Evolutionary conservation across 2,113 vertebrate species (phyloP), one percentile per base, ranked within the genome.

Genomic region (Oncorhynchus keta): DNA sequence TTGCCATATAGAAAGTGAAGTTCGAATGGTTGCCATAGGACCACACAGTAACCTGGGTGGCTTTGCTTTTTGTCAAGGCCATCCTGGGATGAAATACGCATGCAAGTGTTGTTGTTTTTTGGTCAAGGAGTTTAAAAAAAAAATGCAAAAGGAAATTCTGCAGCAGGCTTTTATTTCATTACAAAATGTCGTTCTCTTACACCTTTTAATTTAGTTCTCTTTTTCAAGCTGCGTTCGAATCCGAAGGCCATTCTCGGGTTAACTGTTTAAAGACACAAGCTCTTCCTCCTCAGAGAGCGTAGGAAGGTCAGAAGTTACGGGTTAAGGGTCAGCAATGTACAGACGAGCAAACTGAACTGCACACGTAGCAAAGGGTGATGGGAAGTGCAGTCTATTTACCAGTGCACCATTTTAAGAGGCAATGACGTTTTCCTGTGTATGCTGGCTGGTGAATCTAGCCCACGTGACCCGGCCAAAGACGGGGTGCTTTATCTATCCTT

Each of bases 71-170:
- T 45, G 93, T 90, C 92, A 91, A 92, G 93, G 94, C 91, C 93
- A 93, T 94, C 93, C 93, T 95, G 94, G 95, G 95, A 93, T 95
- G 91, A 85, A 88, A 95, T 95, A 97, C 95, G 94, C 96, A 96
- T 96, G 95, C 96, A 96, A 97, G 96, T 97, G 96, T 97, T 97
- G 93, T 94, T 97, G 96, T 97, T 95, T 97, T 98, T 97, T 97
- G 96, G 97, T 98, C 97, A 97, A 97, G 96, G 94, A 94, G 95
- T 93, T 95, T 75, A 81, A 85, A 35, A 68, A 51, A 51, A 55
- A 18, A 55, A 18, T 55, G 79, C 78, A 77, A 81, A 62, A 59
- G 66, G 93, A 93, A 93, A 93, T 94, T 96, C 92, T 95, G 94
- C 93, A 95, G 94, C 95, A 95, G 95, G 95, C 95, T 97, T 96